These are phyloP conservation scores for Lobophora halterata DNA, from an alignment of 2,888 invertebrate genomes.

Conservation along the genomic window DNA sequence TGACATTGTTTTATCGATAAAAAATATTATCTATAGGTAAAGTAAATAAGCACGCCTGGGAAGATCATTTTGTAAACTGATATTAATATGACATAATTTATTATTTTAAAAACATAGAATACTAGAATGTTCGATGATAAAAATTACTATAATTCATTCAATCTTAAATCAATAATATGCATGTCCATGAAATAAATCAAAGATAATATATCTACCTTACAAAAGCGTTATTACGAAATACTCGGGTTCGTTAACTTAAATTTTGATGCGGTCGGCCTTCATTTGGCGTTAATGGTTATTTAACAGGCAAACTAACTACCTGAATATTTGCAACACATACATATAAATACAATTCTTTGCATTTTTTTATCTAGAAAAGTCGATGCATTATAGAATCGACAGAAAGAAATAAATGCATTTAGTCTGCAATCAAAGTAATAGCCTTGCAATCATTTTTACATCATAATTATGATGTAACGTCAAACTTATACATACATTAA, in stretches of 20 bases:
- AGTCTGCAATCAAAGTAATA: constrained; percentile 1
- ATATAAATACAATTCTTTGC: too few relatives aligned
- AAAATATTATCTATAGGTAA: neutral
- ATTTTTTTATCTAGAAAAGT: too few relatives aligned
- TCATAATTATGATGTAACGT: too few relatives aligned
- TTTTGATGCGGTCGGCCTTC: constrained; percentile 46
- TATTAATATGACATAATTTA: too few relatives aligned
- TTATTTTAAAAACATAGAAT: too few relatives aligned
- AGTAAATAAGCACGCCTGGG: neutral
- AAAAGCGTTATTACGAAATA: constrained; percentile 36
- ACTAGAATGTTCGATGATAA: too few relatives aligned
- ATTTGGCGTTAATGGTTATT: constrained; percentile 27
- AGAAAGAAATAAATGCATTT: too few relatives aligned
- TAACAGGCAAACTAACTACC: constrained; percentile 29
- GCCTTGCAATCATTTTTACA: constrained; percentile 3
- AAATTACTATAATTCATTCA: too few relatives aligned
- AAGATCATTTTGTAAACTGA: too few relatives aligned
- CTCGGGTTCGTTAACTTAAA: constrained; percentile 37
- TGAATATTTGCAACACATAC: constrained; percentile 26
- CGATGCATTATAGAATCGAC: too few relatives aligned
- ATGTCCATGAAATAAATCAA: constrained; percentile 5
- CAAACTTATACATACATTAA: too few relatives aligned
- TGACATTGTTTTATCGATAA: constrained; percentile 25
- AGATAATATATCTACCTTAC: constrained; percentile 14
- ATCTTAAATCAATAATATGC: too few relatives aligned